Conservation (phyloP, 1,140 invertebrate species). For the Aleiodes sp. region DNA sequence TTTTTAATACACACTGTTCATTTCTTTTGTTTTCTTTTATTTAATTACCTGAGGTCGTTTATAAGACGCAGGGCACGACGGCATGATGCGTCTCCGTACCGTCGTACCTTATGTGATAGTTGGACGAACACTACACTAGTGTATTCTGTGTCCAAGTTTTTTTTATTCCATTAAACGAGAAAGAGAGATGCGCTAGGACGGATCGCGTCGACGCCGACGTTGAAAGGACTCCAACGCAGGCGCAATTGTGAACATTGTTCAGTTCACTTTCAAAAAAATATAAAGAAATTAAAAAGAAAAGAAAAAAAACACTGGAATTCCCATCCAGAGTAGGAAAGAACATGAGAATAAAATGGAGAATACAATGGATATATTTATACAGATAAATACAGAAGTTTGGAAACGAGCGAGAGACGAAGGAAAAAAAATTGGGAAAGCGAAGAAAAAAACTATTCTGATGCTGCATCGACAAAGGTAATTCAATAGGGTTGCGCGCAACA, state of each 20-base stretch:
- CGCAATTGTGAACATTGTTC: constrained; percentile 2
- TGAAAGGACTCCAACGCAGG: constrained; percentile 54
- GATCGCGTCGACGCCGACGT: constrained; percentile 59
- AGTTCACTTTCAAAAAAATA: too few species aligned
- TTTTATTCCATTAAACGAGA: background rate
- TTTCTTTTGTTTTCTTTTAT: too few species aligned
- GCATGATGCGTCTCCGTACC: constrained; percentile 53
- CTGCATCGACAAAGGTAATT: too few species aligned
- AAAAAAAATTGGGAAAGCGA: too few species aligned
- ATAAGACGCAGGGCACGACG: constrained; percentile 60
- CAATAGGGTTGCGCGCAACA: too few species aligned
- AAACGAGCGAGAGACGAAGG: too few species aligned
- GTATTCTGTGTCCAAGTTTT: constrained; percentile 48
- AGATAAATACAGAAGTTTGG: too few species aligned
- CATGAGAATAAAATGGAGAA: background rate
- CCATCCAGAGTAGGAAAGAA: too few species aligned
- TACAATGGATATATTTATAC: too few species aligned
- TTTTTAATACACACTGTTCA: constrained; percentile 2
- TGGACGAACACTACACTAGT: constrained; percentile 57
- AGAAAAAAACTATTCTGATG: too few species aligned
- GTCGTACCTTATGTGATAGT: constrained; percentile 56
- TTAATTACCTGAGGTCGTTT: constrained; percentile 58
- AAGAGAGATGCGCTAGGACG: constrained; percentile 25
- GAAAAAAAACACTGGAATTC: too few species aligned
- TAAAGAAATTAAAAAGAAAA: too few species aligned